phyloP scores from a whole-genome alignment of 2,113 vertebrate species.

The Coracopsis vasa region DNA sequence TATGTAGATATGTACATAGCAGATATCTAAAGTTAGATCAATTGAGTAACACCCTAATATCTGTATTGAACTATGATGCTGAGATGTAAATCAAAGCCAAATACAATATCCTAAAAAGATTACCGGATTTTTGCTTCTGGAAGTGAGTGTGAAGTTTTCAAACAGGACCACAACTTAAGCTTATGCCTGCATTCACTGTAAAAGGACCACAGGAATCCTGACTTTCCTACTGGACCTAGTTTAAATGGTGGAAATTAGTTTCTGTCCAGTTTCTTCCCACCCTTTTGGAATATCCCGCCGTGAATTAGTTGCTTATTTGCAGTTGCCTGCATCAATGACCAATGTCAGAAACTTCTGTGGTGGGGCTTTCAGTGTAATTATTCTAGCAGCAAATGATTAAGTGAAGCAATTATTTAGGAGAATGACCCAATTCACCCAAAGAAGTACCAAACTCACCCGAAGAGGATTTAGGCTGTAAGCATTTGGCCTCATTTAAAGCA shows the following conservation, averaged over 20 bases:
- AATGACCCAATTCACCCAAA: neutral
- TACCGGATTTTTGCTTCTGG: neutral
- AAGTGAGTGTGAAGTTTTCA: neutral
- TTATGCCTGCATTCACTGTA: neutral
- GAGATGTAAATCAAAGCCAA: neutral
- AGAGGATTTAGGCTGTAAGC: neutral
- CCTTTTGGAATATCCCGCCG: neutral
- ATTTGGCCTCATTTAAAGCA: neutral
- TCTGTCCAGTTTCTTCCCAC: neutral
- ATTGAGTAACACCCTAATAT: neutral
- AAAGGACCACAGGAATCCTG: neutral
- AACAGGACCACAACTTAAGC: neutral
- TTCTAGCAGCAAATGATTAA: neutral
- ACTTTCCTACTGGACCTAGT: neutral
- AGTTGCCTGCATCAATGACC: neutral
- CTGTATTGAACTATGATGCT: neutral
- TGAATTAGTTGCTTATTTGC: neutral
- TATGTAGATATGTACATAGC: neutral
- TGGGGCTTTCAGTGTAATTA: neutral
- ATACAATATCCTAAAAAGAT: neutral
- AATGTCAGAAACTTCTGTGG: neutral
- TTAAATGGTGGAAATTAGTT: neutral
- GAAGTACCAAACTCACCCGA: neutral
- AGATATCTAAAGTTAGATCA: neutral
- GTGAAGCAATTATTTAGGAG: neutral